Evolutionary conservation across 2,888 invertebrate species (phyloP), one percentile per base, ranked within the genome.

Genomic region (Microctonus brassicae): DNA sequence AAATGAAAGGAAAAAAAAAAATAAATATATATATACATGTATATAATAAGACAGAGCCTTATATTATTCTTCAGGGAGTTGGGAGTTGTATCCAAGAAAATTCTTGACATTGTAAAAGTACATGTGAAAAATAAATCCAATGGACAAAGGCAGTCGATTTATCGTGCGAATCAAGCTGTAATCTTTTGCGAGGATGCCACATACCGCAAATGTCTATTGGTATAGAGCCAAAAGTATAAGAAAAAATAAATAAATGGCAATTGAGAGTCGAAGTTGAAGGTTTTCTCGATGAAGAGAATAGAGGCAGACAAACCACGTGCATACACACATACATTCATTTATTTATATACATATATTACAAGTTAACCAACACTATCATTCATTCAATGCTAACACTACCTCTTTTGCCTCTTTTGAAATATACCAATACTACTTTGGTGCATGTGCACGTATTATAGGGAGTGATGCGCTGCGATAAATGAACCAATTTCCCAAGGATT

Each of bases 401-500:
- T 47, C 47, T 5, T 47, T 7, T 47, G 6, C 6, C 42, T 47
- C 42, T 3, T n/a, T 47, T 17, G 17, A 20, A 47, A 47, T 47
- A 47, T n/a, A 20, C 17, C 47, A 47, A 47, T 17, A 47, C 47
- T 17, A 17, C 0, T n/a, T n/a, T 47, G 20, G 20, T 47, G 39
- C 55, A 55, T 24, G 26, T 55, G 60, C 68, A 66, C 68, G 73
- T 78, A 78, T 78, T 78, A 47, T 47, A 76, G 71, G 20, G 77
- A 75, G 77, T 75, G 78, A 78, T 79, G 73, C 72, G 74, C 70
- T 57, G 77, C 80, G 80, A 80, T 80, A 82, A 81, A 80, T 80
- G 80, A 79, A 81, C 77, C 82, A 81, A 81, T 82, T 81, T 81
- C 75, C 76, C 60, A 75, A 80, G 78, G 80, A 80, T 78, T 80